These are phyloP conservation scores for Oceanodroma tethys DNA, from an alignment of 2,113 vertebrate genomes.

Conservation along the genomic window DNA sequence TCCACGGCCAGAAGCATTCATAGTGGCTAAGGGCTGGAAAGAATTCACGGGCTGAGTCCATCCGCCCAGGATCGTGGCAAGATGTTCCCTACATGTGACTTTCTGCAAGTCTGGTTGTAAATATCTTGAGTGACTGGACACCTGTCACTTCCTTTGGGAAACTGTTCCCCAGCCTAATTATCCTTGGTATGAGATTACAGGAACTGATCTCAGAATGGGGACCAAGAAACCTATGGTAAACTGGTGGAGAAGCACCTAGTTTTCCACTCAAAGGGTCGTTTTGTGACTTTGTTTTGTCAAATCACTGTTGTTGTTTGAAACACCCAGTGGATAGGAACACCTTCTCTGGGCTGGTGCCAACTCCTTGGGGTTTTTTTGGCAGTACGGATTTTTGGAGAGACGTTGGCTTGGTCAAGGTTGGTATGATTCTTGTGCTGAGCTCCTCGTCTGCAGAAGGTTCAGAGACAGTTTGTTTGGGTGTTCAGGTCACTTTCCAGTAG, in stretches of 20 bases:
- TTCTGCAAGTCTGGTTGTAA: slow-evolving; percentile 20
- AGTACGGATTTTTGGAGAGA: neutral
- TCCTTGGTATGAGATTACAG: slow-evolving; percentile 14
- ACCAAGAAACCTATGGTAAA: neutral
- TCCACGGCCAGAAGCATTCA: neutral
- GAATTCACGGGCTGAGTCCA: neutral
- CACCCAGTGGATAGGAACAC: neutral
- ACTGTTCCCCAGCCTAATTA: neutral
- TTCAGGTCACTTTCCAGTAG: neutral
- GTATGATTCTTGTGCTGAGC: neutral
- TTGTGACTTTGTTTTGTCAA: neutral
- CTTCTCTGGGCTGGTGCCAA: neutral
- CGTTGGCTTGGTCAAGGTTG: neutral
- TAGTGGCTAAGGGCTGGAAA: neutral
- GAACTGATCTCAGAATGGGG: slow-evolving; percentile 1
- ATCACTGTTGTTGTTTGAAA: neutral
- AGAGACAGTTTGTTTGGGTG: neutral
- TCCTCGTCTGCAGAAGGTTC: neutral
- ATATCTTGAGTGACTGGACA: slow-evolving; percentile 44
- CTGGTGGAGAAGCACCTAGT: neutral
- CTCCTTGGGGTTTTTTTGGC: neutral
- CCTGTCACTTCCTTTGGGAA: slow-evolving; percentile 56
- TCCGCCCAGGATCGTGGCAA: neutral
- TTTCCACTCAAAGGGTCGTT: neutral
- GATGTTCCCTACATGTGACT: slow-evolving; percentile 34